Evolutionary conservation across 2,113 vertebrate species (phyloP), one percentile per base, ranked within the genome.

Genomic region (Ceyx margarethae): DNA sequence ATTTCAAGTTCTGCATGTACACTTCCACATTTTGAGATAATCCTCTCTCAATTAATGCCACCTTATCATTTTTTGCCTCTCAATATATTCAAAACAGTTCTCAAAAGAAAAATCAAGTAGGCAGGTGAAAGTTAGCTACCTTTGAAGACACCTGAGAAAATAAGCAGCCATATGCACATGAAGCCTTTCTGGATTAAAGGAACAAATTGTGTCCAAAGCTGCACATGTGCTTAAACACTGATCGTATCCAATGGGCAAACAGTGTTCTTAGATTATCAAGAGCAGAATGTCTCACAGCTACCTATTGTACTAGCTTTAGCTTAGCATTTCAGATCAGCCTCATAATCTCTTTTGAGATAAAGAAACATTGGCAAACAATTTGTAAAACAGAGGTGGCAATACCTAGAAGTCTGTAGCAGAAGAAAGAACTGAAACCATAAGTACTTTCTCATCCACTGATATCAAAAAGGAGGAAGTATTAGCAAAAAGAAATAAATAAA

Each of bases 11-110:
- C 71, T 72, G 19, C 21, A 56, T 46, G n/a, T 60, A 35, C 57
- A 96, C 83, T 89, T 95, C 64, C 50, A 60, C 43, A 43, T 31
- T 51, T 88, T 21, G 37, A 46, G 51, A 85, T 89, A 91, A 92
- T 80, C 57, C 65, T n/a, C 65, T 65, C 31, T 42, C 91, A 48
- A 83, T 74, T 72, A 73, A n/a, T 57, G 29, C 18, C 15, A 21
- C 19, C 56, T 85, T 72, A 37, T 25, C 3, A 42, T 62, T 84
- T 87, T 69, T 10, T 10, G 8, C 26, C 22, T 85, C 48, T 89
- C 50, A 42, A 19, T 69, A 83, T 33, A 67, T 65, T 81, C 54
- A 86, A 76, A 77, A 53, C 11, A 54, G 15, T 72, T 85, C 48
- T 4, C 29, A 74, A 75, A 80, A 67, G 14, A 33, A 72, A 72